These are phyloP conservation scores for Megaustenia siamemsis DNA, from an alignment of 2,888 invertebrate species.

Conservation along the genomic window DNA sequence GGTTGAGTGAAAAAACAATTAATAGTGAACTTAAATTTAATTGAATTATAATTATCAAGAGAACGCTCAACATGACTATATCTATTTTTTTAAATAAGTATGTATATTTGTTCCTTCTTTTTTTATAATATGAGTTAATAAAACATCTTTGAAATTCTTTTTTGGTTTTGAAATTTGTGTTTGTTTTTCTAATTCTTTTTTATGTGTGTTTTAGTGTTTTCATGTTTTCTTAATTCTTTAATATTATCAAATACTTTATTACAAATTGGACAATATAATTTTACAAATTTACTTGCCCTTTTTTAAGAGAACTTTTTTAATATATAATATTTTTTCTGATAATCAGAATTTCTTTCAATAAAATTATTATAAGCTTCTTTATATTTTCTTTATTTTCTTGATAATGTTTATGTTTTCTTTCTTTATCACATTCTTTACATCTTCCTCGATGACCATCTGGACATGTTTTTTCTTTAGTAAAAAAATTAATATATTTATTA, in stretches of 20 bases:
- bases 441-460: not conserved
- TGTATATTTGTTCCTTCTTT: not conserved
- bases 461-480: not conserved
- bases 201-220: not conserved
- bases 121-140: not conserved
- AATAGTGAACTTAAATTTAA: not conserved
- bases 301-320: not conserved
- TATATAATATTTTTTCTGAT: not conserved
- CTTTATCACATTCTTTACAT: conserved; percentile 29
- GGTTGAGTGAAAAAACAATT: not conserved
- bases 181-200: not conserved
- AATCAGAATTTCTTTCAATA: conserved; percentile 18
- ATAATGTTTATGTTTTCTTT: conserved; percentile 9
- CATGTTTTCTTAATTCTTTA: too few species aligned
- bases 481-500: not conserved
- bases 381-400: conserved; percentile 21
- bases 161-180: not conserved
- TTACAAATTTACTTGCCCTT: not conserved
- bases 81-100: conserved; percentile 7
- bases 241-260: too few species aligned
- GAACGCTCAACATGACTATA: not conserved
- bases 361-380: conserved; percentile 4
- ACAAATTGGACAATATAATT: too few species aligned
- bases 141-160: conserved; percentile 20
- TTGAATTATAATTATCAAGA: not conserved